Percentiles rank a stretch among this genome's conserved stretches.
Evolutionary conservation across 1,140 invertebrate species (phyloP).

Genomic region (Oscheius sp.): DNA sequence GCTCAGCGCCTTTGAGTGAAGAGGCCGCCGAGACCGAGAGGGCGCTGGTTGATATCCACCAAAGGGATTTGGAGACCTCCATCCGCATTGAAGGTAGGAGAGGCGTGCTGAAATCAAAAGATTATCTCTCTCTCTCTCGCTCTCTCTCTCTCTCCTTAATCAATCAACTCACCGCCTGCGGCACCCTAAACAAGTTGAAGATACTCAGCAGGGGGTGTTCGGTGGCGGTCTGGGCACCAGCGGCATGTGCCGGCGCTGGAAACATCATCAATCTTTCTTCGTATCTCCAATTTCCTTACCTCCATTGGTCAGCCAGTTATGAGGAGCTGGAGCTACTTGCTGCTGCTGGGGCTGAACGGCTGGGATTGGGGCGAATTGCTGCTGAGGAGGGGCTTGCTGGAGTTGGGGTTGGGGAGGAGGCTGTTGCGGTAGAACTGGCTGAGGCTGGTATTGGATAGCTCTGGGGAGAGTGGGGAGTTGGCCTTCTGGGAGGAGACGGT

Average conservation of each 20-base stretch:
- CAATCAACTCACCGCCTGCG: background rate
- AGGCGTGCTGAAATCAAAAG: constrained; percentile 1
- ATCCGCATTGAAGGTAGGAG: background rate
- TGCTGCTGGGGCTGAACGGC: no score
- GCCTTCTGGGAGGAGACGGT: background rate
- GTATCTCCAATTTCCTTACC: background rate
- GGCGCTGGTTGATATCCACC: background rate
- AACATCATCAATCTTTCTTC: background rate
- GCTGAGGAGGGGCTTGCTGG: background rate
- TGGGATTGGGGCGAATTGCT: background rate
- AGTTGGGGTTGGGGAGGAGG: no score
- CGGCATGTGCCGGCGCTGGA: background rate
- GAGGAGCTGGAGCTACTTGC: background rate
- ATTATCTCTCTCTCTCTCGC: no score
- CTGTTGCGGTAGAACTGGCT: no score
- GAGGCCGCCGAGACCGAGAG: no score
- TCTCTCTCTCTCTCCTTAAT: background rate
- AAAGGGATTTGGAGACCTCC: background rate
- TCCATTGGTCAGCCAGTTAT: background rate
- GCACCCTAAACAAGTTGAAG: background rate
- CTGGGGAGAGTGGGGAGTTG: background rate
- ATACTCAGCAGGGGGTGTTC: background rate
- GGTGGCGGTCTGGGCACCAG: background rate
- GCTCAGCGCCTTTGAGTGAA: no score
- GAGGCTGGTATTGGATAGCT: background rate